Evolutionary conservation across 2,113 vertebrate genomes (phyloP), one percentile per base, ranked within the genome.

Genomic region (Siniperca knerii): DNA sequence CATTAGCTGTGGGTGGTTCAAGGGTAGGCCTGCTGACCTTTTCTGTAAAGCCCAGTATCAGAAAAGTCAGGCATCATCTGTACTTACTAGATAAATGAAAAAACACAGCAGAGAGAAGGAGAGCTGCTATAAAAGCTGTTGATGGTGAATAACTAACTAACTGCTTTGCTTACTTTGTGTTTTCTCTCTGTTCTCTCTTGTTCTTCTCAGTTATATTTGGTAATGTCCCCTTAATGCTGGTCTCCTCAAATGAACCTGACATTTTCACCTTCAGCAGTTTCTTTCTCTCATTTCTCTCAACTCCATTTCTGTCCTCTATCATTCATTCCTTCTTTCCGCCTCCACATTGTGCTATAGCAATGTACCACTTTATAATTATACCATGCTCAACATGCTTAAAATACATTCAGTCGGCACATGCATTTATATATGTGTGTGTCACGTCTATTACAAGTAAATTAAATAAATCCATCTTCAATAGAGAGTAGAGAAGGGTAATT

Each of bases 361-460:
- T 72, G 77, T 44, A 57, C 71, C 52, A 77, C 88, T 90, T 92
- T 90, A 91, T 93, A 94, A 96, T 95, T 94, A 92, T 25, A 77
- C 62, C 79, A 50, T 46, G 61, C 70, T 83, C 79, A 61, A 84
- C 72, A 44, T 79, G 69, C 81, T 79, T 60, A 87, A 93, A 94
- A 93, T 91, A 92, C 83, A 88, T 74, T 68, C 42, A 40, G 60
- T 61, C 25, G 2, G 29, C 42, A 65, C 62, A 62, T 60, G 44
- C 15, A 12, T 71, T 42, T 71, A 52, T 75, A 84, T 60, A 55
- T 78, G 50, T 75, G 67, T 77, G 37, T 65, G 60, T 67, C 79
- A 80, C 58, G 65, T 84, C 64, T 71, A 73, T 90, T n/a, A 86
- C 64, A 62, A 50, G 65, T 60, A 83, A 84, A 91, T 93, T 84